Percentiles rank a stretch among this genome's conserved stretches.
Conservation (phyloP, 2,888 invertebrate genomes). For the Drosophila tanythrix region DNA sequence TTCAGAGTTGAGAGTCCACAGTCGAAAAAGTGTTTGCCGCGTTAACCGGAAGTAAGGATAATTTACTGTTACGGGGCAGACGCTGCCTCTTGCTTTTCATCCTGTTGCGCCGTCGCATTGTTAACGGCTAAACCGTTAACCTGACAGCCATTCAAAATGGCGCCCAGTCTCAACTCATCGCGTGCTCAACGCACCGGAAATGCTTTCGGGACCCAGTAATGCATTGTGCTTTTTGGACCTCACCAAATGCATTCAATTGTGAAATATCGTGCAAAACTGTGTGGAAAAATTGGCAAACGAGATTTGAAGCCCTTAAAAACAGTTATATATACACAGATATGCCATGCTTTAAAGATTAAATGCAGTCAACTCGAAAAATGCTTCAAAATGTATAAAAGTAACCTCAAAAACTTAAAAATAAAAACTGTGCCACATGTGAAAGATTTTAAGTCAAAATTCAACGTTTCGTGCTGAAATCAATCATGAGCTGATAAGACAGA, state of each 20-base stretch:
- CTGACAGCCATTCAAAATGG: constrained; percentile 38
- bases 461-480: constrained; percentile 30
- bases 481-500: constrained; percentile 47
- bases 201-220: constrained; percentile 53
- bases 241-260: constrained; percentile 41
- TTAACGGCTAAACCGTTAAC: constrained; percentile 18
- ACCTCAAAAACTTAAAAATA: constrained; percentile 34
- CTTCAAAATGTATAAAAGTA: constrained; percentile 20
- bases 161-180: constrained; percentile 13
- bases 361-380: background rate
- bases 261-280: constrained; percentile 40
- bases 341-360: background rate
- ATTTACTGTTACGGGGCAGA: constrained; percentile 36
- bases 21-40: constrained; percentile 35
- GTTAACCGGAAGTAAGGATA: constrained; percentile 76
- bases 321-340: background rate
- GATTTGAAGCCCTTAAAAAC: constrained; percentile 1
- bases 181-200: constrained; percentile 69
- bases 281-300: constrained; percentile 31
- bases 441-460: constrained; percentile 17
- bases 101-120: constrained; percentile 80
- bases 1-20: constrained; percentile 21
- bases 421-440: constrained; percentile 39
- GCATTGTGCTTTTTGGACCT: constrained; percentile 30
- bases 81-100: constrained; percentile 34